phyloP scores from a whole-genome alignment of 2,888 invertebrate species.

The Mimachlamys varia region DNA sequence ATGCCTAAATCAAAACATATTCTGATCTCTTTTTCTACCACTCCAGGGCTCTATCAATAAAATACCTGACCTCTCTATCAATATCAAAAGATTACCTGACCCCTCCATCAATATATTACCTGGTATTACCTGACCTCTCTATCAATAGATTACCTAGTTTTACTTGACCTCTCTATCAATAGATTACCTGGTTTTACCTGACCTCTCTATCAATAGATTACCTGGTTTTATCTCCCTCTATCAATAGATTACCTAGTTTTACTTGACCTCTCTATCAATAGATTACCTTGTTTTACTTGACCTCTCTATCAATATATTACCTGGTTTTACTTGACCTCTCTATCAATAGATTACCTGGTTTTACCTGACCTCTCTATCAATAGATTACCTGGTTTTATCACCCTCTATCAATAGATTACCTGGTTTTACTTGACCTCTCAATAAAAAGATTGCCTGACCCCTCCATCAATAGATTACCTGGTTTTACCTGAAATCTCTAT shows the following conservation, averaged over 20 bases:
- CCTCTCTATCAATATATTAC: constrained; percentile 54
- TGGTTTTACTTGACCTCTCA: too few relatives aligned
- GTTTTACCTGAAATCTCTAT: background rate
- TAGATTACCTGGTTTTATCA: too few relatives aligned
- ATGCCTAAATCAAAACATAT: too few relatives aligned
- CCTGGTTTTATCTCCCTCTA: background rate
- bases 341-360: constrained; percentile 72
- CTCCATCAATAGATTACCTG: background rate
- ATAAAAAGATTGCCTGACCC: too few relatives aligned
- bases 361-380: constrained; percentile 78
- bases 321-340: constrained; percentile 76
- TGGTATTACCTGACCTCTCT: background rate
- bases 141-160: background rate
- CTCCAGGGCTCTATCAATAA: too few relatives aligned
- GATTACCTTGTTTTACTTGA: background rate
- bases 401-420: too few relatives aligned
- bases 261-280: too few relatives aligned
- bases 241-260: constrained; percentile 76
- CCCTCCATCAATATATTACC: background rate
- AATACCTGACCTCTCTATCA: too few relatives aligned
- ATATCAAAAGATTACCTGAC: too few relatives aligned
- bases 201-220: too few relatives aligned
- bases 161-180: background rate
- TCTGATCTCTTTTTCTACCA: too few relatives aligned
- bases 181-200: constrained; percentile 79